Conservation (phyloP, 2,797 vertebrate species). For the Cirrhinus molitorella region DNA sequence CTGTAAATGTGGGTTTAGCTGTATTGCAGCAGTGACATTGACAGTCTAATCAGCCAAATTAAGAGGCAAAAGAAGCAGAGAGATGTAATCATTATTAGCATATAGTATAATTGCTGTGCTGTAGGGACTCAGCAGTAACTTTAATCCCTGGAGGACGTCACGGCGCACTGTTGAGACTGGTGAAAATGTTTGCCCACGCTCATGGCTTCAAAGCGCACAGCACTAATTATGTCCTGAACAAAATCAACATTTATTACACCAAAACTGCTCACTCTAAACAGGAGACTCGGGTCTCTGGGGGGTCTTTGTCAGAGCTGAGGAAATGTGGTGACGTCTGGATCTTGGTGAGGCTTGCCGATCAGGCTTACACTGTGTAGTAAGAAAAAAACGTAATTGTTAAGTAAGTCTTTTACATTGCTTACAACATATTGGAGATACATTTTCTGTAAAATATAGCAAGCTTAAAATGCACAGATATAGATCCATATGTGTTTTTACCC, state of each 20-base stretch:
- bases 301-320: constrained; percentile 30
- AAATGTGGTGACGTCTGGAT: constrained; percentile 17
- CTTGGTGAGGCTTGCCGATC: not conserved
- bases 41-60: constrained; percentile 27
- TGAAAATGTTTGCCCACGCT: constrained; percentile 29
- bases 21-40: not conserved
- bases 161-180: constrained; percentile 8
- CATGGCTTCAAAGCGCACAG: constrained; percentile 24
- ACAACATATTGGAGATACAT: not conserved
- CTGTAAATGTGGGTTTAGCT: constrained; percentile 6
- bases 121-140: constrained; percentile 33
- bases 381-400: not conserved
- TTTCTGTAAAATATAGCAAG: not conserved
- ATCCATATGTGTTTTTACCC: not conserved
- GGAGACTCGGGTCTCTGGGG: constrained; percentile 18
- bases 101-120: constrained; percentile 45
- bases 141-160: constrained; percentile 27
- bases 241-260: constrained; percentile 46
- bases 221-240: constrained; percentile 37
- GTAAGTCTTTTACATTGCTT: not conserved
- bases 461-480: not conserved
- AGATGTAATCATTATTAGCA: constrained; percentile 37
- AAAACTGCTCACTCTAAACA: constrained; percentile 41
- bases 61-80: constrained; percentile 23
- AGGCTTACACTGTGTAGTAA: not conserved